Evolutionary conservation across 2,113 vertebrate genomes (phyloP), one percentile per base, ranked within the genome.

Genomic region (Aphyosemion australe): DNA sequence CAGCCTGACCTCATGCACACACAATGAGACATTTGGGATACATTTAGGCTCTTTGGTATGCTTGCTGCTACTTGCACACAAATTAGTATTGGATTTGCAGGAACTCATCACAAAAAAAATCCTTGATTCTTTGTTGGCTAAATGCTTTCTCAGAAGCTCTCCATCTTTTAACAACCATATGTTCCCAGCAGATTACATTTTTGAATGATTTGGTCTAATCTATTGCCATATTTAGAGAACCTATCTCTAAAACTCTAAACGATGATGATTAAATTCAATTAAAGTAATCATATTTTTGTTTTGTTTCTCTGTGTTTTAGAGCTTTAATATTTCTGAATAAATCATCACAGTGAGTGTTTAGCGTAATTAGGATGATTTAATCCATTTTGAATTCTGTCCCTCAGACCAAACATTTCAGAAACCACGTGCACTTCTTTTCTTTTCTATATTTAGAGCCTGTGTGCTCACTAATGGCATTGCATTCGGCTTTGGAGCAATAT

Each of bases 401-500:
- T 31, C 4, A 21, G 14, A 8, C 14, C 61, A 20, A 37, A 43
- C 41, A 6, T 45, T 54, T 13, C 8, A 34, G 34, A 12, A 8
- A 15, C 5, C 11, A 15, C 5, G 16, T 8, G n/a, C 18, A 42
- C 46, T 15, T 8, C 42, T 55, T 57, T n/a, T 56, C 58, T 50
- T 60, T 32, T 32, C 49, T 51, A n/a, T 14, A 1, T 41, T 18
- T 60, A 65, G 39, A 8, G 18, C 1, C 11, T 8, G 9, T n/a
- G 26, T n/a, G 48, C 51, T 47, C 37, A 59, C 26, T 68, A 37
- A 31, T 39, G 39, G 26, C 21, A 52, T 16, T 48, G 18, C 62
- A 66, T 12, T 48, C 19, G 39, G 75, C 39, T 74, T 63, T 82
- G 48, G 3, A 32, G 46, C 56, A 16, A 53, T 63, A 72, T 80